phyloP scores from a whole-genome alignment of 1,140 invertebrate genomes.

The Rhynchophorus ferrugineus region DNA sequence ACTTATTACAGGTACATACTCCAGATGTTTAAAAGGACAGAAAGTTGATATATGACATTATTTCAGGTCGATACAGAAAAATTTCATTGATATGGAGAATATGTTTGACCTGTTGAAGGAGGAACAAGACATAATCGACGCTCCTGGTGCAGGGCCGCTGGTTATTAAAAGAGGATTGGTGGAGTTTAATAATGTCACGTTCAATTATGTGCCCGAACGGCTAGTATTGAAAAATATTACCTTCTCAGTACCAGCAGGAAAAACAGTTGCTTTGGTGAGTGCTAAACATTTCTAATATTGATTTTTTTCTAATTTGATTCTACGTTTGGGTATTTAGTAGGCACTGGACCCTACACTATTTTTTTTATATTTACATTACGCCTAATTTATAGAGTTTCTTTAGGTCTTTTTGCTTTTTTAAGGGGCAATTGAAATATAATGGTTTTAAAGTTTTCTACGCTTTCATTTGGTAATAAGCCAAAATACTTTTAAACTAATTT shows the following conservation, averaged over 20 bases:
- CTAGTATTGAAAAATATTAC: slow-evolving; percentile 75
- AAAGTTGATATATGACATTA: slow-evolving; percentile 1
- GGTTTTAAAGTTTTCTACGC: too few species aligned
- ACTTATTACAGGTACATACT: slow-evolving; percentile 84
- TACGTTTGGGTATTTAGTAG: not conserved
- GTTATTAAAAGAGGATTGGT: slow-evolving; percentile 66
- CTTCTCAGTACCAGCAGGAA: slow-evolving; percentile 79
- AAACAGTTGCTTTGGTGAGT: slow-evolving; percentile 84
- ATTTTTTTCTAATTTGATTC: not conserved
- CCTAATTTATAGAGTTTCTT: too few species aligned
- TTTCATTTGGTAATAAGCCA: too few species aligned
- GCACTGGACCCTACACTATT: too few species aligned
- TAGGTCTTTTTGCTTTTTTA: too few species aligned
- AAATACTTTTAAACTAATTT: too few species aligned
- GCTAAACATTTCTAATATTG: not conserved
- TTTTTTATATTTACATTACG: too few species aligned
- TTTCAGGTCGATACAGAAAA: slow-evolving; percentile 86
- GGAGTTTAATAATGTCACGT: slow-evolving; percentile 84
- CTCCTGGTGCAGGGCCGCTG: slow-evolving; percentile 64
- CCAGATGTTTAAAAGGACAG: not conserved
- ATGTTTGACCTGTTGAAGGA: slow-evolving; percentile 94
- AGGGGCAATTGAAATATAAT: too few species aligned
- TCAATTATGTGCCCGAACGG: slow-evolving; percentile 78
- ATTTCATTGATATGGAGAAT: slow-evolving; percentile 99
- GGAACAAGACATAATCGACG: slow-evolving; percentile 78